Evolutionary conservation across 1,140 invertebrate species (phyloP), one percentile per base, ranked within the genome.

Genomic region (Pseudomyrmex cubaensis): DNA sequence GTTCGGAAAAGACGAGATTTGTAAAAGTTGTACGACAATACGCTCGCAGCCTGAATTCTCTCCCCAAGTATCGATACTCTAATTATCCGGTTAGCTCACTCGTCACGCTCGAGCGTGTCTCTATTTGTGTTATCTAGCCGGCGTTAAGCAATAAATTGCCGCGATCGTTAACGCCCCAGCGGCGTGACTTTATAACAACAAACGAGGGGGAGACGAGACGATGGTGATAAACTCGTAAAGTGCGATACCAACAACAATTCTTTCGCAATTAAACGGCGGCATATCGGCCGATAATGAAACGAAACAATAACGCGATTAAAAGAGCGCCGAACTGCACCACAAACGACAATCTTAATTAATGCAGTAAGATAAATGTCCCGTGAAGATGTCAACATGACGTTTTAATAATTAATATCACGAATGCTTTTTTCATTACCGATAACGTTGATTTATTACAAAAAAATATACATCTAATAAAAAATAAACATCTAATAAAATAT

Each of bases 71-170:
- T 80, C 66, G 44, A 80, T 80, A 80, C 54, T 59, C 76, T 80
- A 80, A 80, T 80, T 80, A 80, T 70, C 76, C 46, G 54, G 76
- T 78, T 78, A 78, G 48, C 63, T 70, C 76, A 48, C 44, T 78
- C 44, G 76, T 72, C 76, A 72, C 76, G 66, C 76, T 59, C 76
- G 46, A 80, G 76, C 66, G 54, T 80, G 66, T 80, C 76, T 80
- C 46, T 80, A 80, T 80, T 80, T 80, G 76, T 20, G 66, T 80
- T 80, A 80, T 80, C 76, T 59, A 44, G 54, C 76, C n/a, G 64
- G 66, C 76, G 67, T 80, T 80, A 80, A 80, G 66, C 76, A 80
- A 80, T 80, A 80, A 80, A 80, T 80, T 80, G 66, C 20, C 66
- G 44, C 76, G 76, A 80, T 80, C 76, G 66, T 80, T 80, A 80